phyloP scores from a whole-genome alignment of 1,140 invertebrate genomes.

The Musca vetustissima region DNA sequence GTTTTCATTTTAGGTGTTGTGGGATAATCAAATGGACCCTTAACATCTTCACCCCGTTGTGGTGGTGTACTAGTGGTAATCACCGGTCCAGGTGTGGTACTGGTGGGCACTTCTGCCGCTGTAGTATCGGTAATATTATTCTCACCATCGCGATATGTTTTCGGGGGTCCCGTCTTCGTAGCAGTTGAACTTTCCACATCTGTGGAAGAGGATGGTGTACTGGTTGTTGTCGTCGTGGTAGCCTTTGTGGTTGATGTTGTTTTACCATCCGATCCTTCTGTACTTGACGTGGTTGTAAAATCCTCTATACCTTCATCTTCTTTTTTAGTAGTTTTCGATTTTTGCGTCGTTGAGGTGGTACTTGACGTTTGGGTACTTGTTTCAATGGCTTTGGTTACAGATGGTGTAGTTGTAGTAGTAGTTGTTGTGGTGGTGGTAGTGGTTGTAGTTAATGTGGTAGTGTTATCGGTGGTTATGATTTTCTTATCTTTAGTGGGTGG shows the following conservation, averaged over 20 bases:
- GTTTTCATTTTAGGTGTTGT: slow-evolving; percentile 52
- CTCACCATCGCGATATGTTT: slow-evolving; percentile 51
- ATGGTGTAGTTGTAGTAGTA: slow-evolving; percentile 33
- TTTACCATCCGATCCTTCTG: not conserved
- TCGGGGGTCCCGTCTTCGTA: slow-evolving; percentile 43
- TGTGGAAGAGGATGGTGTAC: slow-evolving; percentile 21
- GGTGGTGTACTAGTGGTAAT: slow-evolving; percentile 1
- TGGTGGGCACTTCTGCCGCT: slow-evolving; percentile 33
- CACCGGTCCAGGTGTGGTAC: slow-evolving; percentile 29
- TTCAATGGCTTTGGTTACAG: slow-evolving; percentile 39
- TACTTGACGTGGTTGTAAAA: not conserved
- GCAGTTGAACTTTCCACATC: slow-evolving; percentile 17
- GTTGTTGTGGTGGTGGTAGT: slow-evolving; percentile 33
- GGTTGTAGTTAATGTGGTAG: slow-evolving; percentile 33
- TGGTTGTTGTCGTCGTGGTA: slow-evolving; percentile 35
- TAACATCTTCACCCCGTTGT: slow-evolving; percentile 35
- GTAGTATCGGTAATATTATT: slow-evolving; percentile 50
- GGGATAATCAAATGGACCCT: slow-evolving; percentile 33
- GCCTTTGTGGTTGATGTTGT: slow-evolving; percentile 25
- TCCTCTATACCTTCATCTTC: slow-evolving; percentile 7
- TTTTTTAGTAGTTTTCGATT: slow-evolving; percentile 10
- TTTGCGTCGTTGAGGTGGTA: slow-evolving; percentile 29
- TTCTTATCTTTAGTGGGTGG: not conserved
- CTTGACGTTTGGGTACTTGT: slow-evolving; percentile 31
- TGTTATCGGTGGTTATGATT: slow-evolving; percentile 20